Conservation (phyloP, 2,797 vertebrate genomes). For the Meriones psammophilus region DNA sequence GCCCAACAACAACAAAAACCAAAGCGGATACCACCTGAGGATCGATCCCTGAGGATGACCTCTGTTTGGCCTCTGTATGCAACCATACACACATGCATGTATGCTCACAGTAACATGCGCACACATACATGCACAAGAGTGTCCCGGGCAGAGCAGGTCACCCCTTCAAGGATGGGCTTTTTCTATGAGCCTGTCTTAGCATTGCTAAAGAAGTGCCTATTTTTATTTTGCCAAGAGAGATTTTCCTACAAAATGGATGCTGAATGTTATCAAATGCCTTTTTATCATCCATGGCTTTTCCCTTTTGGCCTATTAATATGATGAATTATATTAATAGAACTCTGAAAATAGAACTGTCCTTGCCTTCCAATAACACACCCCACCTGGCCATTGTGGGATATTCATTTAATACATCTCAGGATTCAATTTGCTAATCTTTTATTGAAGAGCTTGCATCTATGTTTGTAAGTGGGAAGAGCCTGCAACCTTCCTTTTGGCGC, state of each 20-base stretch:
- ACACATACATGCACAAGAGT: background rate
- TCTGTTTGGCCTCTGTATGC: background rate
- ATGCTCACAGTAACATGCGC: background rate
- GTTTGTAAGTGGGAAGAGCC: conserved; percentile 82
- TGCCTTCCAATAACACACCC: conserved; percentile 77
- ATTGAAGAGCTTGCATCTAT: conserved; percentile 83
- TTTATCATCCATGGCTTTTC: conserved; percentile 81
- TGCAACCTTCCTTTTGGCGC: conserved; percentile 58
- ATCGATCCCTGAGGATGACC: background rate
- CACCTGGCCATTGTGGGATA: conserved; percentile 82
- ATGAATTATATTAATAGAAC: conserved; percentile 85
- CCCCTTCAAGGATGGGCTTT: background rate
- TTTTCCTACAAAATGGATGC: conserved; percentile 77
- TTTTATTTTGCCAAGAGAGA: conserved; percentile 78
- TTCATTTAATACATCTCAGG: conserved; percentile 77
- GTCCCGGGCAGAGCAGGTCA: background rate
- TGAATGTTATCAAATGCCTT: conserved; percentile 82
- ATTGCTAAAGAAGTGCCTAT: conserved; percentile 42
- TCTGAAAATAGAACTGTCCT: conserved; percentile 84
- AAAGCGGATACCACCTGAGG: background rate
- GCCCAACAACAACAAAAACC: background rate
- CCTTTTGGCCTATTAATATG: conserved; percentile 85
- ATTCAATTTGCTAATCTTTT: conserved; percentile 84
- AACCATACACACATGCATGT: background rate
- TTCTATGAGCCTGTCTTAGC: conserved; percentile 6